A percentile compares a stretch with the other conserved stretches of the same genome.
phyloP scores from a whole-genome alignment of 2,797 vertebrate genomes.

The Danio kyathit region DNA sequence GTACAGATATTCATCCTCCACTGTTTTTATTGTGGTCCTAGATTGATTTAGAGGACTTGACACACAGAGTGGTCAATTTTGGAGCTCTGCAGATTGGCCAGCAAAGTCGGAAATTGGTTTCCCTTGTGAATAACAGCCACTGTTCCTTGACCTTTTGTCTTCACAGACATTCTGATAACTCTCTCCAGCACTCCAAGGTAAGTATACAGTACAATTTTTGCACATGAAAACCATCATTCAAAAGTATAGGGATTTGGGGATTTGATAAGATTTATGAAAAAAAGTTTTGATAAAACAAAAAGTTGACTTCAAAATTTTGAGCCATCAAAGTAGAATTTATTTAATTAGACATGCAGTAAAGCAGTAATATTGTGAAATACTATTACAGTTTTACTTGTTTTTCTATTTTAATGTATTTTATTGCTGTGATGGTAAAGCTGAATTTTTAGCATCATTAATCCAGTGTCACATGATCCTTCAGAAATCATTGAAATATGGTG shows the following conservation, averaged over 20 bases:
- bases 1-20: background rate
- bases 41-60: conserved; percentile 83
- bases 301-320: too few relatives aligned
- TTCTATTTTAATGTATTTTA: background rate
- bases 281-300: too few relatives aligned
- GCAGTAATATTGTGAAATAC: background rate
- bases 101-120: conserved; percentile 75
- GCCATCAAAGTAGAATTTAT: too few relatives aligned
- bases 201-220: background rate
- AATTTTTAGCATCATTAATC: background rate
- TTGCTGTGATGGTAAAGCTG: background rate
- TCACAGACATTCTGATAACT: conserved; percentile 64
- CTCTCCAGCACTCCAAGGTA: conserved; percentile 81
- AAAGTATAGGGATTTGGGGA: too few relatives aligned
- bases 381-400: background rate
- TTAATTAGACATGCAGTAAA: background rate
- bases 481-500: background rate
- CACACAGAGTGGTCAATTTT: conserved; percentile 80
- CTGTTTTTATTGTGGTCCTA: conserved; percentile 58
- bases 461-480: background rate
- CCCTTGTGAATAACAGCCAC: conserved; percentile 84
- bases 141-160: conserved; percentile 76
- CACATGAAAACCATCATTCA: background rate
- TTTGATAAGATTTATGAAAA: too few relatives aligned
- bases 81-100: conserved; percentile 82